Conservation (phyloP, 2,113 vertebrate genomes). For the Oncorhynchus gorbuscha region DNA sequence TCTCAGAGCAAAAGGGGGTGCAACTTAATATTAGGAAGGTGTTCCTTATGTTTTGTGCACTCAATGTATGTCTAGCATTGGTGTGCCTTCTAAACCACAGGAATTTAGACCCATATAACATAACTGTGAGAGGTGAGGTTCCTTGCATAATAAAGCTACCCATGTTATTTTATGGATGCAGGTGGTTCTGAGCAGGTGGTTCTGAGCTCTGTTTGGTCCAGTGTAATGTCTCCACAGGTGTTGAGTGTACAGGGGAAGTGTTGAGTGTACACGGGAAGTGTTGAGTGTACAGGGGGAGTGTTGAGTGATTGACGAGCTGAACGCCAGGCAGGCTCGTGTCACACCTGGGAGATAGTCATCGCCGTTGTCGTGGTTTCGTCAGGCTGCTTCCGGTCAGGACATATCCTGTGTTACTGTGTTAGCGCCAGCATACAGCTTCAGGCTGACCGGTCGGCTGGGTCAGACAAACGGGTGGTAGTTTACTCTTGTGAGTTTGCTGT, state of each 20-base stretch:
- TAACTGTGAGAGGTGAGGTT: not conserved
- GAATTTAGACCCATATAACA: too few relatives aligned
- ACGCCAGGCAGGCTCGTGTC: constrained; percentile 25
- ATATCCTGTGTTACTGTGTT: constrained; percentile 11
- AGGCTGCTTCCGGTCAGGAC: constrained; percentile 25
- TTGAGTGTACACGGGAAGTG: not conserved
- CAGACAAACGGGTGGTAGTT: not conserved
- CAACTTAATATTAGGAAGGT: too few relatives aligned
- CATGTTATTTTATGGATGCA: not conserved
- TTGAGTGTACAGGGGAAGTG: not conserved
- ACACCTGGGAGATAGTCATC: constrained; percentile 46
- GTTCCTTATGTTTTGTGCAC: too few relatives aligned
- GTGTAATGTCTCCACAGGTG: constrained; percentile 17
- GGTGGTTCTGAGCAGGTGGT: not conserved
- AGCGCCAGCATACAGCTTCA: not conserved
- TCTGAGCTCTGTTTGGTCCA: not conserved
- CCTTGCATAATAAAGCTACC: not conserved
- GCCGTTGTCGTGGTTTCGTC: constrained; percentile 33
- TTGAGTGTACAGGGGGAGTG: not conserved
- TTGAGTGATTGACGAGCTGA: constrained; percentile 44
- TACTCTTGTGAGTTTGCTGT: not conserved
- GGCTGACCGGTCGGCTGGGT: constrained; percentile 5
- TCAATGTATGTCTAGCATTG: not conserved
- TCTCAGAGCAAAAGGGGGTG: too few relatives aligned
- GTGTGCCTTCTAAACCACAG: too few relatives aligned